Evolutionary conservation across 2,888 invertebrate species (phyloP), one percentile per base, ranked within the genome.

Genomic region (Dolichopus griseipennis): DNA sequence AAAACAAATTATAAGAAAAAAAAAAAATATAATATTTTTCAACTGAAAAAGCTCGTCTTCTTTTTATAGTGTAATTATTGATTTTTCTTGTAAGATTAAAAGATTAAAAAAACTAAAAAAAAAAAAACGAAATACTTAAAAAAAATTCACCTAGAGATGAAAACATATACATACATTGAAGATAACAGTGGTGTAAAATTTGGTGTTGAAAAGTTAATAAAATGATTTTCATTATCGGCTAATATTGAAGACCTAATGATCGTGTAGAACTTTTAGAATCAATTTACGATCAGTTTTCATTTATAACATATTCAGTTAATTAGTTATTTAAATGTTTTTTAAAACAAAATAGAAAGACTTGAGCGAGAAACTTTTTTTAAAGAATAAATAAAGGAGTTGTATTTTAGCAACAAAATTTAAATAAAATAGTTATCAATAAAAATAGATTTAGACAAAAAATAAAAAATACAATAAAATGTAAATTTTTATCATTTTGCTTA

Each of bases 41-140:
- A 52, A 15, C 12, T n/a, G 52, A 52, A 52, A 41, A 52, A 52
- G 52, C 52, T 52, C 52, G 15, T 52, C 52, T 52, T 52, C 52
- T 52, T 52, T n/a, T 52, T 52, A 52, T 52, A 52, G n/a, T 52
- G 52, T 52, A 52, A 52, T 52, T 52, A 52, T 52, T 52, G 52
- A 52, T 52, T 52, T 27, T 52, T 52, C 52, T 52, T 52, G 52
- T 52, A 52, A 52, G 52, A 52, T 52, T 52, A 52, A 52, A 12
- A 52, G 15, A 52, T 52, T 52, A 12, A 52, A 18, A 37, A 37
- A 37, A 10, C 1, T 15, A 52, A 52, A 52, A 3, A 52, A 52
- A 52, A 52, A 12, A 52, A 52, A 18, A n/a, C 18, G 15, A 52
- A 52, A 15, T 2, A 52, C 15, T 6, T 12, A 18, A 52, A 18